Evolutionary conservation across 2,888 invertebrate species (phyloP), one percentile per base, ranked within the genome.

Genomic region (Teinopalpus imperialis): DNA sequence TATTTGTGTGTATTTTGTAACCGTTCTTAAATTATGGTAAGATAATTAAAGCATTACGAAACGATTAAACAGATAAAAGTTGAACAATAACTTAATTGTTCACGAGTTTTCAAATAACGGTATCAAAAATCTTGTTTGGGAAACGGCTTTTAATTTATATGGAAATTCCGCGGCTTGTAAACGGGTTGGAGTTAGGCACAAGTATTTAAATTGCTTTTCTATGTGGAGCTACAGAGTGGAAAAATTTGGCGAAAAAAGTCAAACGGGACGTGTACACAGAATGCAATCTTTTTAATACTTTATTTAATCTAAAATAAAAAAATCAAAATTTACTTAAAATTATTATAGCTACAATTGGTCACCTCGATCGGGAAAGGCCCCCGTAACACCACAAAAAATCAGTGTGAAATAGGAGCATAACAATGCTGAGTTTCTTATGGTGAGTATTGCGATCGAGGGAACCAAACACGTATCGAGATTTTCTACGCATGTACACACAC

Each of bases 141-240:
- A 69, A 72, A 57, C 63, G 65, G 61, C 55, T 67, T 80, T 75
- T 79, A 79, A 83, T 83, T 79, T 82, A 79, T 76, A 83, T 83
- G 83, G 65, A 73, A 81, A 83, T 83, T 61, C 51, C 52, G 58
- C 49, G 62, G 66, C 63, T 55, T 61, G 66, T 56, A 54, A 53
- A 53, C 56, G 56, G 57, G 52, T 57, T 51, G 54, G 57, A 48
- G 59, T 51, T 50, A 51, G 57, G 53, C 55, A 61, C 66, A 71
- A 69, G 71, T 67, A 68, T 55, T 52, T 49, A 48, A 51, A 52
- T 49, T 47, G 30, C 35, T 36, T 41, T 41, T 14, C 35, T 34
- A 18, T 35, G 27, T 34, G 32, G 8, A 14, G 9, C 20, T 39
- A 32, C n/a, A n/a, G 9, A 21, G 8, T 20, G 18, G n/a, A 13